Conservation (phyloP, 2,797 vertebrate genomes). For the Nannoperca australis region DNA sequence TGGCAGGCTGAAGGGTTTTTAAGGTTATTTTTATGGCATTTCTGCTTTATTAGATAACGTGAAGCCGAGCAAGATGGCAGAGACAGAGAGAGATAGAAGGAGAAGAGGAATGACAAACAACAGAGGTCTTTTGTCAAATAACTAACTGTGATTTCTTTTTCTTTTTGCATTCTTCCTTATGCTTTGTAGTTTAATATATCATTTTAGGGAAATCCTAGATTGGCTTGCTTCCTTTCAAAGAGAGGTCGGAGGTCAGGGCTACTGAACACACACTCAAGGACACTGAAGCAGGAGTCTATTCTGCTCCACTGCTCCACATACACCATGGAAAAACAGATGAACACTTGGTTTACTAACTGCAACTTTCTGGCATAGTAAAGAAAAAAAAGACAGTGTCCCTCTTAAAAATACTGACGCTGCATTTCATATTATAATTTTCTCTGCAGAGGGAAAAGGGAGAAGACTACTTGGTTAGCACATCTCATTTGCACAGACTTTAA, state of each 20-base stretch:
- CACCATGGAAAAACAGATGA: conserved; percentile 11
- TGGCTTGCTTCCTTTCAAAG: conserved; percentile 14
- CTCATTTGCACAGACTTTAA: conserved; percentile 37
- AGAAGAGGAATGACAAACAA: conserved; percentile 31
- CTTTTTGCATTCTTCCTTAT: background rate
- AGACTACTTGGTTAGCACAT: conserved; percentile 31
- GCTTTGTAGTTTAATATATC: background rate
- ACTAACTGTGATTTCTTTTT: conserved; percentile 35
- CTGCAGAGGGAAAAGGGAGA: conserved; percentile 33
- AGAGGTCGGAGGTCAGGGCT: conserved; percentile 20
- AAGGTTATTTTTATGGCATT: conserved; percentile 72
- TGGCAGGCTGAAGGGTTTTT: conserved; percentile 74
- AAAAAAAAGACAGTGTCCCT: conserved; percentile 31
- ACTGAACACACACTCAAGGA: conserved; percentile 8
- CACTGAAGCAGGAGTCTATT: background rate
- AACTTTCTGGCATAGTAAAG: conserved; percentile 26
- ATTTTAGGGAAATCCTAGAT: background rate
- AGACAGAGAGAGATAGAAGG: conserved; percentile 26
- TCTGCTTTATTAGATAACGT: conserved; percentile 70
- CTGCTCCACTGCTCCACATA: background rate
- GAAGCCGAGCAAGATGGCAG: conserved; percentile 42
- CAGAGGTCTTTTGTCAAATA: conserved; percentile 29
- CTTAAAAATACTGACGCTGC: conserved; percentile 54
- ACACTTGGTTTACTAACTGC: conserved; percentile 36
- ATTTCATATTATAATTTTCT: conserved; percentile 49